phyloP scores from a whole-genome alignment of 1,140 invertebrate genomes.

The Pomacea maculata region DNA sequence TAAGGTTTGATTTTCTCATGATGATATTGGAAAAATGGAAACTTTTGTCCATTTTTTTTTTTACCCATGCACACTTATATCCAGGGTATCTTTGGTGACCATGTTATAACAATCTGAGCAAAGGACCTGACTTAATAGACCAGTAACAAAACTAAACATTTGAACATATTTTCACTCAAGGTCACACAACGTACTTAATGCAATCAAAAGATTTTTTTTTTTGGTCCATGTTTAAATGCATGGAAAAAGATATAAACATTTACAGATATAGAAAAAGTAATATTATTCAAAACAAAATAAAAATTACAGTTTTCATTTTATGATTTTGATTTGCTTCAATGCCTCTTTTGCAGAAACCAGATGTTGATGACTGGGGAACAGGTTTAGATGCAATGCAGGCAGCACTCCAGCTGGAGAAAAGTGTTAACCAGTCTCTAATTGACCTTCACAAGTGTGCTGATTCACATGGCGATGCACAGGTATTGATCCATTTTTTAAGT shows the following conservation, averaged over 20 bases:
- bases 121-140: background rate
- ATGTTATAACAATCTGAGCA: too few relatives aligned
- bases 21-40: background rate
- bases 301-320: background rate
- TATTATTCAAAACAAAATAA: background rate
- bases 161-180: background rate
- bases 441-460: slow-evolving; percentile 75
- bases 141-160: background rate
- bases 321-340: background rate
- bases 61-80: background rate
- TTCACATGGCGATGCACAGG: slow-evolving; percentile 71
- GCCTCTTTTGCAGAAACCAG: slow-evolving; percentile 67
- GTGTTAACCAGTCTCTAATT: slow-evolving; percentile 78
- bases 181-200: background rate
- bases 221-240: background rate
- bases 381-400: slow-evolving; percentile 75
- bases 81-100: too few relatives aligned
- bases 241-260: background rate
- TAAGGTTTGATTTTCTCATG: slow-evolving; percentile 35
- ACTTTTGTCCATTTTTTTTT: too few relatives aligned
- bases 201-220: background rate
- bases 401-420: slow-evolving; percentile 79
- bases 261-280: background rate
- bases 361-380: slow-evolving; percentile 71
- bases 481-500: slow-evolving; percentile 6